These are phyloP conservation scores for Mesocricetus auratus DNA, from an alignment of 2,113 vertebrate genomes.

Conservation along the genomic window DNA sequence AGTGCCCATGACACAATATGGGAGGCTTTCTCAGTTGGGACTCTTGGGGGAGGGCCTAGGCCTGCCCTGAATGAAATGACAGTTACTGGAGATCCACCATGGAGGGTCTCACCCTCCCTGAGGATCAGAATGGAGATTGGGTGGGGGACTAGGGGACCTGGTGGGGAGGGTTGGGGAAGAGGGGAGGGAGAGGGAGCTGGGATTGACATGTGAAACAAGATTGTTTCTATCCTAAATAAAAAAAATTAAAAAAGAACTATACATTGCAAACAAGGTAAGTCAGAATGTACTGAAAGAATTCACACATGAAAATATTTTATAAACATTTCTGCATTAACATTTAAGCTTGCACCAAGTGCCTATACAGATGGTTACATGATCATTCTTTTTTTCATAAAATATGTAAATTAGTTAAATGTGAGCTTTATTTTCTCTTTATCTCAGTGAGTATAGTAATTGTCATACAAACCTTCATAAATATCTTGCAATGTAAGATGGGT, in stretches of 20 bases:
- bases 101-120: too few relatives aligned
- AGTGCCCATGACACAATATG: too few relatives aligned
- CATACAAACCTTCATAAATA: conserved; percentile 14
- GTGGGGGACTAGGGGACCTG: too few relatives aligned
- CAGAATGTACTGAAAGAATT: background rate
- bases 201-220: too few relatives aligned
- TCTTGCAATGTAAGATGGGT: background rate
- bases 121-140: too few relatives aligned
- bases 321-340: background rate
- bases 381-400: background rate
- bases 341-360: background rate
- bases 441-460: conserved; percentile 6
- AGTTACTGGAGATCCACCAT: too few relatives aligned
- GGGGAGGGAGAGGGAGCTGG: too few relatives aligned
- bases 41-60: too few relatives aligned
- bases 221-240: too few relatives aligned
- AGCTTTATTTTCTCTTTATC: background rate
- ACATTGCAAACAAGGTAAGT: background rate
- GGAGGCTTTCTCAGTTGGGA: too few relatives aligned
- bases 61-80: too few relatives aligned
- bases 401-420: background rate
- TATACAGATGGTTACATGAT: background rate
- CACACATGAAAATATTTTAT: background rate
- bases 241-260: background rate
- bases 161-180: too few relatives aligned